phyloP scores from a whole-genome alignment of 2,797 vertebrate genomes.

The Pangasius djambal region DNA sequence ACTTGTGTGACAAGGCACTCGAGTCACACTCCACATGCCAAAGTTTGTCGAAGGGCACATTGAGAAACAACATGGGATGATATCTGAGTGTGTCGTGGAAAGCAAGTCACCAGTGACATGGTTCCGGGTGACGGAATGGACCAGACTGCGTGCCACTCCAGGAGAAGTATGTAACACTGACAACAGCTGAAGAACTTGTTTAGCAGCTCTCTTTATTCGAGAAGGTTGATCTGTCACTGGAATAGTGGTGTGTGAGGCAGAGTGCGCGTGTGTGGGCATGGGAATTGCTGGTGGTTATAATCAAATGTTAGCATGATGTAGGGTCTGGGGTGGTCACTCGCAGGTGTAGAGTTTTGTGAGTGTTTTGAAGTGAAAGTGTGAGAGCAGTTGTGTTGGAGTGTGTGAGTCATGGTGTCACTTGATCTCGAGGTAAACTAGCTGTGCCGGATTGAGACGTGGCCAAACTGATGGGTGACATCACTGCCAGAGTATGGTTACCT shows the following conservation, averaged over 20 bases:
- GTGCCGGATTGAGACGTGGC: slow-evolving; percentile 3
- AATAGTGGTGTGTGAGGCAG: not conserved
- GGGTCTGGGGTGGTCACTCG: slow-evolving; percentile 2
- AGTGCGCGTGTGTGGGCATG: not conserved
- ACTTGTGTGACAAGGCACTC: slow-evolving; percentile 25
- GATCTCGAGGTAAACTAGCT: not conserved
- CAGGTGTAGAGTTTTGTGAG: slow-evolving; percentile 31
- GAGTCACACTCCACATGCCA: not conserved
- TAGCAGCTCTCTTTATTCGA: slow-evolving; percentile 33
- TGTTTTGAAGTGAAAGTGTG: slow-evolving; percentile 12
- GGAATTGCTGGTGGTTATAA: not conserved
- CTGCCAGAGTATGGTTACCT: slow-evolving; percentile 28
- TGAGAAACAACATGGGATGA: not conserved
- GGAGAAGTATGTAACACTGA: slow-evolving; percentile 11
- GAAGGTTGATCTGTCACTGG: slow-evolving; percentile 32
- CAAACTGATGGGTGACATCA: slow-evolving; percentile 31
- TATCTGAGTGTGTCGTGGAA: not conserved
- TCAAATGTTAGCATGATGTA: not conserved
- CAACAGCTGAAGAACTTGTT: slow-evolving; percentile 55
- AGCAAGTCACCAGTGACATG: not conserved
- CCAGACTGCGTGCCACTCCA: slow-evolving; percentile 13
- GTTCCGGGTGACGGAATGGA: not conserved
- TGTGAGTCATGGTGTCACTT: slow-evolving; percentile 8
- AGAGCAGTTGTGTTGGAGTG: slow-evolving; percentile 17
- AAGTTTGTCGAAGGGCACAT: slow-evolving; percentile 14